Conservation (phyloP, 2,797 vertebrate species). For the Premnoplex brunnescens region DNA sequence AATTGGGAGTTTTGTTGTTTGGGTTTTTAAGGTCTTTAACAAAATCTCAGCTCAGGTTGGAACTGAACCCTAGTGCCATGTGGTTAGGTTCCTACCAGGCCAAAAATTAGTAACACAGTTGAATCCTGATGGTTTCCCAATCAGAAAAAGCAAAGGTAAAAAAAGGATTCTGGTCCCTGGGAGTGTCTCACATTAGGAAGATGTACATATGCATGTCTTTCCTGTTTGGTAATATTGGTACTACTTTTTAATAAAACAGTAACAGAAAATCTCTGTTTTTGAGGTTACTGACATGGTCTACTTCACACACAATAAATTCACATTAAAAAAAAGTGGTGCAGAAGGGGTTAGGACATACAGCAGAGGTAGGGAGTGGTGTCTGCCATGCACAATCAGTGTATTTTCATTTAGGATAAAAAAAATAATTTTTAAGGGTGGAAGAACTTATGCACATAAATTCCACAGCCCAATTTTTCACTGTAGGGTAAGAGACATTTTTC, state of each 20-base stretch:
- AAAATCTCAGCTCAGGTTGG: neutral
- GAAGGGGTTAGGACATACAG: neutral
- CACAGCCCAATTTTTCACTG: slow-evolving; percentile 7
- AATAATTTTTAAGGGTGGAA: slow-evolving; percentile 29
- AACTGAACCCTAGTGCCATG: neutral
- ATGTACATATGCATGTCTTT: neutral
- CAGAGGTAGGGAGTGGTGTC: neutral
- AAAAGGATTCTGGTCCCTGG: neutral
- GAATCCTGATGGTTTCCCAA: neutral
- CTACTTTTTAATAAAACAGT: neutral
- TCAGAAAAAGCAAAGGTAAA: neutral
- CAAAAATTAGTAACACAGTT: neutral
- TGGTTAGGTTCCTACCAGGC: neutral
- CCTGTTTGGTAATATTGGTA: neutral
- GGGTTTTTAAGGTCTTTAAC: neutral
- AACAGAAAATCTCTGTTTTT: neutral
- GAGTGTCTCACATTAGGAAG: neutral
- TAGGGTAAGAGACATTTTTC: slow-evolving; percentile 44
- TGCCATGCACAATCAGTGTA: neutral
- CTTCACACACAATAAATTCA: slow-evolving; percentile 9
- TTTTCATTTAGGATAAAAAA: slow-evolving; percentile 30
- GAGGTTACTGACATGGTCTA: neutral
- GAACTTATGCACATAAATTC: slow-evolving; percentile 33
- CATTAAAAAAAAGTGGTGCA: neutral
- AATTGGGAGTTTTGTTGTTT: neutral